Conservation (phyloP, 2,888 invertebrate species). For the Apamea epomidion region DNA sequence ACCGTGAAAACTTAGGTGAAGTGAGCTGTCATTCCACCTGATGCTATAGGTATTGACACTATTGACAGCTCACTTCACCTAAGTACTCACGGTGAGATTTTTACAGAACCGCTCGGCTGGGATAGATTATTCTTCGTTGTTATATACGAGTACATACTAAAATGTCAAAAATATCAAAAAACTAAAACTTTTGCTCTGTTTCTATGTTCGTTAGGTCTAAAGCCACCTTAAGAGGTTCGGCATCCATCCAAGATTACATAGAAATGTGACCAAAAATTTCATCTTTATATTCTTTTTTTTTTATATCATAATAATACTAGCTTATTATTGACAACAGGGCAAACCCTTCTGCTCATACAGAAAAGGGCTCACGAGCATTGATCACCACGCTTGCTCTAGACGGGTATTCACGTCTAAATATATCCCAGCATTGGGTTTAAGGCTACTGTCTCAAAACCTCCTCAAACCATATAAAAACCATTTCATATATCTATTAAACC, state of each 20-base stretch:
- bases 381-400: not conserved
- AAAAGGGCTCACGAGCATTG: not conserved
- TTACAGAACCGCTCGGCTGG: too few relatives aligned
- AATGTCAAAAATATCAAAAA: not conserved
- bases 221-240: not conserved
- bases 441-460: not conserved
- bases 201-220: not conserved
- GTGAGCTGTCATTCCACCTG: too few relatives aligned
- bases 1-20: too few relatives aligned
- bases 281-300: not conserved
- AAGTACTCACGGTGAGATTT: too few relatives aligned
- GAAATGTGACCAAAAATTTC: not conserved
- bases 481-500: slow-evolving; percentile 17
- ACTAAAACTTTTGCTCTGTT: not conserved
- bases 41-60: too few relatives aligned
- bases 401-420: too few relatives aligned
- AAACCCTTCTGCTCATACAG: not conserved
- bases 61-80: too few relatives aligned
- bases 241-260: not conserved
- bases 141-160: too few relatives aligned
- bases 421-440: not conserved
- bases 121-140: rapidly evolving
- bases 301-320: not conserved
- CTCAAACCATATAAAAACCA: not conserved
- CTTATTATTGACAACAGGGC: not conserved